Conservation (phyloP, 2,888 invertebrate species). For the Apeira syringaria region DNA sequence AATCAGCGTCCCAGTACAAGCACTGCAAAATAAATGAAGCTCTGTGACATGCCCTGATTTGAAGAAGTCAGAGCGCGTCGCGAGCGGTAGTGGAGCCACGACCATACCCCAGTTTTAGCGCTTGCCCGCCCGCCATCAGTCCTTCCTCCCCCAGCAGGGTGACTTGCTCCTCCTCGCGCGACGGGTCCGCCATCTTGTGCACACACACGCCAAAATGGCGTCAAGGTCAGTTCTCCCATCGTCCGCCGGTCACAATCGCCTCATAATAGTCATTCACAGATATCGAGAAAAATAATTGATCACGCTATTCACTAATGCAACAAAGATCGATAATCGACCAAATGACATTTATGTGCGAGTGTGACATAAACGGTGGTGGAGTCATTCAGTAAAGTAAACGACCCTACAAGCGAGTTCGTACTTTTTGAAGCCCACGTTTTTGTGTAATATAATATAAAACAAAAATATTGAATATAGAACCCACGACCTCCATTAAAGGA, state of each 20-base stretch:
- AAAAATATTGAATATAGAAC: conserved; percentile 49
- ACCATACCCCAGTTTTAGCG: conserved; percentile 98
- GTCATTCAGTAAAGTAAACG: conserved; percentile 42
- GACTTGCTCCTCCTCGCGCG: conserved; percentile 97
- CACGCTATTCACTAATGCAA: too few relatives aligned
- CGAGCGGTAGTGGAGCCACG: conserved; percentile 51
- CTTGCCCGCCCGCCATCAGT: conserved; percentile 97
- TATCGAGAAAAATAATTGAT: too few relatives aligned
- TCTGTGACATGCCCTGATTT: conserved; percentile 78
- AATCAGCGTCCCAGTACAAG: conserved; percentile 88
- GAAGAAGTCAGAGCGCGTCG: conserved; percentile 68
- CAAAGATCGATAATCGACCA: conserved; percentile 31
- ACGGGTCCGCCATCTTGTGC: conserved; percentile 98
- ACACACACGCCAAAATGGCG: conserved; percentile 80
- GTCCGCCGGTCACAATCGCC: conserved; percentile 84
- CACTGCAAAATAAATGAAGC: conserved; percentile 88
- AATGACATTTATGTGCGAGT: conserved; percentile 46
- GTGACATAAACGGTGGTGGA: conserved; percentile 64
- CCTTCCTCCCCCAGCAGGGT: conserved; percentile 98
- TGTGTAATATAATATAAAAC: conserved; percentile 35
- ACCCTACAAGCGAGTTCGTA: conserved; percentile 32
- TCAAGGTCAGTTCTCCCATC: conserved; percentile 84
- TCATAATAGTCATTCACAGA: too few relatives aligned
- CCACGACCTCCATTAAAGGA: conserved; percentile 57
- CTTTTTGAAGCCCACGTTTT: conserved; percentile 57